Evolutionary conservation across 2,888 invertebrate genomes (phyloP).

Genomic region (Nymphalis c-album): DNA sequence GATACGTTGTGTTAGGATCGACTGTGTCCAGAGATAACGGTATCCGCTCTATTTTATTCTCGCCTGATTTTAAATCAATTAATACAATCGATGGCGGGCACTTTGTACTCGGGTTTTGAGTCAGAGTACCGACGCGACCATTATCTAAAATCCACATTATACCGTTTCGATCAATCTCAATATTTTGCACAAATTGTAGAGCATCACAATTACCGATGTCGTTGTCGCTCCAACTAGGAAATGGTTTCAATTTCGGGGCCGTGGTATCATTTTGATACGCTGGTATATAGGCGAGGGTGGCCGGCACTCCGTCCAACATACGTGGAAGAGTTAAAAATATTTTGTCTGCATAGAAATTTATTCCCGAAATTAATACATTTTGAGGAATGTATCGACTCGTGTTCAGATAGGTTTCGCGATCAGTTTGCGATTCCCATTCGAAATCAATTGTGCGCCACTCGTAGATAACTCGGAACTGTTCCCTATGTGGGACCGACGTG

Average conservation of each 20-base stretch:
- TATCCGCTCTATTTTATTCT: constrained; percentile 80
- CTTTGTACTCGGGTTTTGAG: constrained; percentile 72
- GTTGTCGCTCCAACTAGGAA: constrained; percentile 87
- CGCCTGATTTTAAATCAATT: constrained; percentile 83
- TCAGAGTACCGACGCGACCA: constrained; percentile 84
- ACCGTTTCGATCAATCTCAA: constrained; percentile 87
- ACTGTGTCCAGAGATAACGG: constrained; percentile 83
- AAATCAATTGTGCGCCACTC: constrained; percentile 88
- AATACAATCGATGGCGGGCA: constrained; percentile 87
- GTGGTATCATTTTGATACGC: constrained; percentile 69
- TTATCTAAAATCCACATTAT: constrained; percentile 86
- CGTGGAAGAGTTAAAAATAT: constrained; percentile 86
- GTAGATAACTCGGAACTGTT: constrained; percentile 85
- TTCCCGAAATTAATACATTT: constrained; percentile 85
- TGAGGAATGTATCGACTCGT: constrained; percentile 83
- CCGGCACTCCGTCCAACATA: constrained; percentile 86
- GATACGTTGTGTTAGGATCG: constrained; percentile 79
- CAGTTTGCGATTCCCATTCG: constrained; percentile 83
- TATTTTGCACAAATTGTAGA: constrained; percentile 87
- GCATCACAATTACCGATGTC: constrained; percentile 84
- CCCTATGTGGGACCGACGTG: constrained; percentile 61
- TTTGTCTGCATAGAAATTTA: constrained; percentile 84
- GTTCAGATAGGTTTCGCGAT: constrained; percentile 77
- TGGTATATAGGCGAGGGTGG: constrained; percentile 83
- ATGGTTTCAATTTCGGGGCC: constrained; percentile 84